Percentiles rank a stretch among this genome's conserved stretches.
phyloP scores from a whole-genome alignment of 1,140 invertebrate genomes.

The Delia radicum region DNA sequence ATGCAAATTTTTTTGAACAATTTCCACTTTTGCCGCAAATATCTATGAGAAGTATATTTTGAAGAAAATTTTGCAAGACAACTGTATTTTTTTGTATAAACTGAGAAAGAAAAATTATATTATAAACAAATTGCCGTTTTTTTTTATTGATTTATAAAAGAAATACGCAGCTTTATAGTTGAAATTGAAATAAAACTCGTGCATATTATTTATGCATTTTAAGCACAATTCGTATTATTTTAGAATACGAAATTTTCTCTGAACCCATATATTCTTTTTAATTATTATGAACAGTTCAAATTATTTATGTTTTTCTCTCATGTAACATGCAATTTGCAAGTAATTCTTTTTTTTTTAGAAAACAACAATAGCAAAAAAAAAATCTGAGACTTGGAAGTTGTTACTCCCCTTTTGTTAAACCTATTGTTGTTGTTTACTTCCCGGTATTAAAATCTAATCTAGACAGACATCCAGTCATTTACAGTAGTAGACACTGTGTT shows the following conservation, averaged over 20 bases:
- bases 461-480: neutral
- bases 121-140: too few species aligned
- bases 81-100: too few species aligned
- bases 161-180: too few species aligned
- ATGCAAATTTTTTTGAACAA: conserved; percentile 12
- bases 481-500: neutral
- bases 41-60: neutral
- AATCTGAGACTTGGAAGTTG: neutral
- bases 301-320: neutral
- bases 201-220: too few species aligned
- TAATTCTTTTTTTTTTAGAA: neutral
- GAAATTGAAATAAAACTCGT: too few species aligned
- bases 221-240: too few species aligned
- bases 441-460: neutral
- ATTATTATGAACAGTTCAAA: neutral
- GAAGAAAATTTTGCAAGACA: neutral
- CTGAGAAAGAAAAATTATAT: too few species aligned
- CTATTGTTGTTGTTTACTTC: neutral
- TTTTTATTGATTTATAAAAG: too few species aligned
- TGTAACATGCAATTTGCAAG: neutral
- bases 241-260: too few species aligned
- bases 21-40: neutral
- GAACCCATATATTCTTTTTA: neutral
- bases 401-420: neutral
- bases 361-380: neutral